Conservation (phyloP, 2,888 invertebrate species). For the Petrolisthes cinctipes region DNA sequence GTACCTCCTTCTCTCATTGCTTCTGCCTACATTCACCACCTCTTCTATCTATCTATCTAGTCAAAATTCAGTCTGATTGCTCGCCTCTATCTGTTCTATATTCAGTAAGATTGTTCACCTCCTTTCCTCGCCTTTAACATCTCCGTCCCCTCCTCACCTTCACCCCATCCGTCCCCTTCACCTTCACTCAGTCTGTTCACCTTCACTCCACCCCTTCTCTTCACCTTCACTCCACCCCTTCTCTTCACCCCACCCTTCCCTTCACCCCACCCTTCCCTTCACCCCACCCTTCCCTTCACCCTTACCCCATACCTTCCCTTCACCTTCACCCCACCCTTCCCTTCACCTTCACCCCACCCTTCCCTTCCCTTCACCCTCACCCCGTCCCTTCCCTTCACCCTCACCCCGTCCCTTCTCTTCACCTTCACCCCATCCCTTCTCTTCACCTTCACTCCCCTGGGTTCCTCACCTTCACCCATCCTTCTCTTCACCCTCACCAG, state of each 20-base stretch:
- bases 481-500: background rate
- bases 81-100: background rate
- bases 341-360: background rate
- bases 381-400: background rate
- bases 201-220: background rate
- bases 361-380: slow-evolving; percentile 16
- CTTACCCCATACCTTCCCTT: background rate
- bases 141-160: background rate
- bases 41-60: slow-evolving; percentile 4
- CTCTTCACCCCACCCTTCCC: background rate
- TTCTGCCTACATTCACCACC: background rate
- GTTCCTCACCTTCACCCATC: slow-evolving; percentile 14
- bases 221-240: background rate
- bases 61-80: background rate
- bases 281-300: background rate
- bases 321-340: background rate
- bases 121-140: background rate
- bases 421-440: background rate
- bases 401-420: background rate
- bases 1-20: background rate
- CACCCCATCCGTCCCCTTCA: background rate
- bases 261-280: background rate
- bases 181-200: background rate
- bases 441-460: background rate
- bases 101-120: background rate